phyloP scores from a whole-genome alignment of 2,797 vertebrate genomes.

The Anas flavirostris region DNA sequence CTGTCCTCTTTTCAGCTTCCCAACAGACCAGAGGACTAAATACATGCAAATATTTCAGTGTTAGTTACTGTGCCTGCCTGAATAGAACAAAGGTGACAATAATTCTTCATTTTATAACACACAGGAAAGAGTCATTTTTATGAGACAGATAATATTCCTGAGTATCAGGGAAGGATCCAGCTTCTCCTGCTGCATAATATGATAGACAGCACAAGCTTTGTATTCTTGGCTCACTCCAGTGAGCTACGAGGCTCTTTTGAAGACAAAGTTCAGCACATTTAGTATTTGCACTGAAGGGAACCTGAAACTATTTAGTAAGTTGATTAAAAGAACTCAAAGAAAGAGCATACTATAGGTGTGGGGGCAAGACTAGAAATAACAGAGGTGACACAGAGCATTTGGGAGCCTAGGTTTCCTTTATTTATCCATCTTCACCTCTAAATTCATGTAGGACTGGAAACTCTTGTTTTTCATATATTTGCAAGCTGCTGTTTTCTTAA shows the following conservation, averaged over 20 bases:
- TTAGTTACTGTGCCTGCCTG: background rate
- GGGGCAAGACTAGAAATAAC: background rate
- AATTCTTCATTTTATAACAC: background rate
- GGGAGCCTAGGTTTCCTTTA: background rate
- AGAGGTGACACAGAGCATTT: background rate
- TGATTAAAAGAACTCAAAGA: background rate
- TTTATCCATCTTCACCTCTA: background rate
- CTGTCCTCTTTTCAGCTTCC: background rate
- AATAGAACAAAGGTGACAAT: background rate
- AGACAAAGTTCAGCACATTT: background rate
- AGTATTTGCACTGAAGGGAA: background rate
- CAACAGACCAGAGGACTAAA: background rate
- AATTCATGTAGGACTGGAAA: background rate
- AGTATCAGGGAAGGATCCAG: background rate
- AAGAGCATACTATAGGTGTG: background rate
- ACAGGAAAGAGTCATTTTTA: background rate
- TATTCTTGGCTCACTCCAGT: background rate
- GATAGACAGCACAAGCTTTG: background rate
- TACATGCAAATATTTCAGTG: background rate
- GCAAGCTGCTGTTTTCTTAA: background rate
- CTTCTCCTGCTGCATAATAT: background rate
- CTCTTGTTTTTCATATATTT: background rate
- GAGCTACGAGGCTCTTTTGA: background rate
- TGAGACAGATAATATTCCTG: background rate
- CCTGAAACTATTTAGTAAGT: background rate